Conservation (phyloP, 2,888 invertebrate species). For the Psylliodes chrysocephalus region DNA sequence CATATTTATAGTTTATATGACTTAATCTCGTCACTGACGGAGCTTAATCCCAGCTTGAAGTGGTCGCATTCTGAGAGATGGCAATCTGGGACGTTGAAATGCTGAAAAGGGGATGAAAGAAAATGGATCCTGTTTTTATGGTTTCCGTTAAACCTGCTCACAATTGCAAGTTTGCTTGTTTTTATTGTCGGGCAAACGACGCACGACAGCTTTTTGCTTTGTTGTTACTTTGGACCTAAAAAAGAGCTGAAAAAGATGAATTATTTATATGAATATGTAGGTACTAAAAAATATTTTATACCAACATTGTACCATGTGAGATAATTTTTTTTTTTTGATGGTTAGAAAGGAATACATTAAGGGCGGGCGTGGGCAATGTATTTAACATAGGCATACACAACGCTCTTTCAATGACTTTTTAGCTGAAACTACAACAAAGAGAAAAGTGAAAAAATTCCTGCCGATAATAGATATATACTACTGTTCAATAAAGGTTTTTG, state of each 20-base stretch:
- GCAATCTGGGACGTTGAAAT: constrained; percentile 37
- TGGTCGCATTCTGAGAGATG: constrained; percentile 51
- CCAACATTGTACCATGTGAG: too few relatives aligned
- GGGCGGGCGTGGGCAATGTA: too few relatives aligned
- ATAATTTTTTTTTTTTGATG: too few relatives aligned
- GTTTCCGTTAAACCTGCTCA: constrained; percentile 56
- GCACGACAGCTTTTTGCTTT: constrained; percentile 9
- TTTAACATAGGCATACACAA: too few relatives aligned
- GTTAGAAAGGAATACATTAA: too few relatives aligned
- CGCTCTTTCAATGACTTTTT: too few relatives aligned
- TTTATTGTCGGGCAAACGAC: constrained; percentile 20
- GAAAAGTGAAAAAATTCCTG: too few relatives aligned
- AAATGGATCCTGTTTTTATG: constrained; percentile 53
- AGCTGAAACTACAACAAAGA: too few relatives aligned
- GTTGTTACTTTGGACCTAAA: not conserved
- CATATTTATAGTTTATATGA: constrained; percentile 44
- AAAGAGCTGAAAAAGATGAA: not conserved
- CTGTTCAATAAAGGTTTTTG: too few relatives aligned
- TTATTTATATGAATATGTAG: constrained; percentile 2
- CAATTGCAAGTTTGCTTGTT: constrained; percentile 50
- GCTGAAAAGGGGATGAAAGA: constrained; percentile 44
- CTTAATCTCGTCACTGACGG: constrained; percentile 39
- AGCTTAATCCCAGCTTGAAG: constrained; percentile 36
- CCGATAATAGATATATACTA: too few relatives aligned
- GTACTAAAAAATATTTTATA: too few relatives aligned